These are phyloP conservation scores for Eurytoma californica DNA, from an alignment of 2,888 invertebrate species.

Conservation along the genomic window DNA sequence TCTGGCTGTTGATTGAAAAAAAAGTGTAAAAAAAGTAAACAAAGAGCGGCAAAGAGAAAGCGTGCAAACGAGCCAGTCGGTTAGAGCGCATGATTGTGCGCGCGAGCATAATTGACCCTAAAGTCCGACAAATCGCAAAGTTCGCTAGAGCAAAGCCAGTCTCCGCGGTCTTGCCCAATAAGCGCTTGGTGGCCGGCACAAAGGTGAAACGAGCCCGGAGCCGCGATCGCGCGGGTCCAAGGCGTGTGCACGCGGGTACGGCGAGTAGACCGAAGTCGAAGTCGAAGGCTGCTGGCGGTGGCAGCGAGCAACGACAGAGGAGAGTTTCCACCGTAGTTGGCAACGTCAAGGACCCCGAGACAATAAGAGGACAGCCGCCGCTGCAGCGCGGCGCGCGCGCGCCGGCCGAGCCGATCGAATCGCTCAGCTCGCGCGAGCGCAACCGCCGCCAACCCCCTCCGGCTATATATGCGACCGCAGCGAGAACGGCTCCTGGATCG, in stretches of 20 bases:
- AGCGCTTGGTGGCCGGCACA: constrained; percentile 21
- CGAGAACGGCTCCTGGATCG: not conserved
- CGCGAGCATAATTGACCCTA: constrained; percentile 33
- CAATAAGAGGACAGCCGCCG: constrained; percentile 62
- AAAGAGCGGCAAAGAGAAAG: constrained; percentile 20
- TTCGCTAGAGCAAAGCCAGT: not conserved
- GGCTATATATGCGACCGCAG: constrained; percentile 6
- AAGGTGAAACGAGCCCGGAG: constrained; percentile 23
- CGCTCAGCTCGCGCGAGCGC: constrained; percentile 7
- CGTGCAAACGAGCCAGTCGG: not conserved
- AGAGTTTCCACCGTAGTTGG: constrained; percentile 42
- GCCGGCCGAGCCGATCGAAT: constrained; percentile 20
- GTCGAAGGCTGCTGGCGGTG: constrained; percentile 17
- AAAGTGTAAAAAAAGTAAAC: not conserved
- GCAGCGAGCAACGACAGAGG: not conserved
- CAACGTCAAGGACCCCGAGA: constrained; percentile 63
- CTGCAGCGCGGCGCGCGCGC: not conserved
- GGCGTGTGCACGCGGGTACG: too few species aligned
- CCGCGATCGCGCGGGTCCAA: not conserved
- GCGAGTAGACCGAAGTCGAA: too few species aligned
- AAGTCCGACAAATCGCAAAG: constrained; percentile 42
- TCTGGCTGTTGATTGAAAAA: too few species aligned
- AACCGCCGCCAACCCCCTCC: constrained; percentile 18
- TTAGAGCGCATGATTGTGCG: not conserved
- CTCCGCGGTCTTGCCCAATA: constrained; percentile 7